Conservation (phyloP, 2,888 invertebrate species). For the Vanessa cardui region DNA sequence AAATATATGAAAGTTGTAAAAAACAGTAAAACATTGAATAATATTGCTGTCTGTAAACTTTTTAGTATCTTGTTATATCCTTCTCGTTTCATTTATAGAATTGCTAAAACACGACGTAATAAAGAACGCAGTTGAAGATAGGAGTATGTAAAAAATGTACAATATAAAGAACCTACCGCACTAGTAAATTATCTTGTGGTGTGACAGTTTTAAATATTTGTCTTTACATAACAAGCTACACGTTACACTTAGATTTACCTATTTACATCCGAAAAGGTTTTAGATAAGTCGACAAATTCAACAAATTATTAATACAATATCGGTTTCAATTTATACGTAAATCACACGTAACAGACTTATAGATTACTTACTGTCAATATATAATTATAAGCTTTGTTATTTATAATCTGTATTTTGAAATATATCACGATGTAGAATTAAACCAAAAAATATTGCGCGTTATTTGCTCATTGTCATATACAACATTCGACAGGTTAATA, state of each 20-base stretch:
- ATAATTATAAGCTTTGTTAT: too few species aligned
- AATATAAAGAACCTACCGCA: conserved; percentile 16
- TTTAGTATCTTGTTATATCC: background rate
- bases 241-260: too few species aligned
- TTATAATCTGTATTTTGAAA: too few species aligned
- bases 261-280: too few species aligned
- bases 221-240: background rate
- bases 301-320: too few species aligned
- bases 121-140: background rate
- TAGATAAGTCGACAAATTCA: too few species aligned
- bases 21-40: background rate
- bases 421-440: too few species aligned
- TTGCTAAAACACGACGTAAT: background rate
- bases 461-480: background rate
- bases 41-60: background rate
- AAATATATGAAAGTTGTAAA: conserved; percentile 1
- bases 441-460: background rate
- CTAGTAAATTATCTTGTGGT: conserved; percentile 8
- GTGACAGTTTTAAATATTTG: conserved; percentile 8
- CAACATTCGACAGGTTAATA: background rate
- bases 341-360: too few species aligned
- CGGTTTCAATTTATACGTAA: too few species aligned
- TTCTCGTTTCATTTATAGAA: background rate
- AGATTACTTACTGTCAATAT: too few species aligned
- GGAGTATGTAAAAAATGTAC: conserved; percentile 1